These are phyloP conservation scores for Patella pellucida DNA, from an alignment of 2,888 invertebrate genomes.

Conservation along the genomic window DNA sequence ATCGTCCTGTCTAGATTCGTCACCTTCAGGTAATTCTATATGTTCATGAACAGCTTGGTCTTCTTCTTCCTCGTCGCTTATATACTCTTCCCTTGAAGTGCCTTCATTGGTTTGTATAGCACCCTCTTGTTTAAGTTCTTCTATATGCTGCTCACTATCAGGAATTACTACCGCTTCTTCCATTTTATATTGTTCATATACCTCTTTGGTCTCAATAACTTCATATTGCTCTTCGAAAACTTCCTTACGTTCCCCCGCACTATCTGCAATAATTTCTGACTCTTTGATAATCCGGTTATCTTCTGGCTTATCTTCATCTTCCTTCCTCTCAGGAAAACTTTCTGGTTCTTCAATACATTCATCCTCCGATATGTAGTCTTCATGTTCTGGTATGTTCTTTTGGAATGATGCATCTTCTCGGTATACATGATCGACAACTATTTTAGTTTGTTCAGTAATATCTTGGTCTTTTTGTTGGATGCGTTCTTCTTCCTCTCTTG, in stretches of 20 bases:
- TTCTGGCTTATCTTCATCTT: slow-evolving; percentile 16
- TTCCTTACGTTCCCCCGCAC: slow-evolving; percentile 5
- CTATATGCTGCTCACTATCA: slow-evolving; percentile 4
- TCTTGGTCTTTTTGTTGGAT: slow-evolving; percentile 13
- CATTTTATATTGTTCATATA: too few species aligned
- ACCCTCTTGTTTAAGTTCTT: too few species aligned
- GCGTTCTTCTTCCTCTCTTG: neutral
- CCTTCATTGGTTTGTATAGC: too few species aligned
- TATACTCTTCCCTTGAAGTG: too few species aligned
- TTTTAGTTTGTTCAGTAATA: neutral
- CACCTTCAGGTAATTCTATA: neutral
- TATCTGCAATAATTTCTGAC: slow-evolving; percentile 10
- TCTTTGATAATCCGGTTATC: slow-evolving; percentile 23
- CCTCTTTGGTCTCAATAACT: too few species aligned
- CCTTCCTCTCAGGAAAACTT: neutral
- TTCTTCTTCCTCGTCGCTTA: too few species aligned
- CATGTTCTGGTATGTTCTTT: neutral
- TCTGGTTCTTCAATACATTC: neutral
- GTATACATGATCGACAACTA: too few species aligned
- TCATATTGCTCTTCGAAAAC: too few species aligned
- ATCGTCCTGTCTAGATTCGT: neutral
- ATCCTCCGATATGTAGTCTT: neutral
- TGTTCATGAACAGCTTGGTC: neutral
- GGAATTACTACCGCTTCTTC: neutral
- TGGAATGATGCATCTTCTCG: neutral